Base-by-base conservation (phyloP, 2,113 vertebrate species). In the Argyrosomus japonicus region DNA sequence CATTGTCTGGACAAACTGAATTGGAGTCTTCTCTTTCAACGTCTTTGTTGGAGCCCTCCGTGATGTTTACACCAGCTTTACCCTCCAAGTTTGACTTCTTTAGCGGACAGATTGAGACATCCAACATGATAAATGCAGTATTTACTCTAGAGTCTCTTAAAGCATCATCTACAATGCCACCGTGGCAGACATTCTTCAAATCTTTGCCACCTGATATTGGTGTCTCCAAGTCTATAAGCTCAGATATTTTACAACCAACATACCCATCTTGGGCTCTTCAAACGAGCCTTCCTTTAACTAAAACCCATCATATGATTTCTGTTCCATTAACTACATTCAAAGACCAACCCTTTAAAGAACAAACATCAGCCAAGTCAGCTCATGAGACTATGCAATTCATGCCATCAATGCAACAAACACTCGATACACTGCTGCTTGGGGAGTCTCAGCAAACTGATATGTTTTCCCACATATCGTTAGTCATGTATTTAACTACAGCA, bases 1-100 rank as follows among this genome's bases (percentile, higher is more conserved):
- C 17, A 1, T 5, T 48, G 63, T 54, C 75, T 75, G 73, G 47
- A 79, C 73, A 68, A 64, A 68, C 29, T 25, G 47, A 89, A 27
- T 29, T 69, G 54, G 75, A 79, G 68, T n/a, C 71, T 36, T 84
- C 29, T 0, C 32, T 82, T 19, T 57, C 58, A 1, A 15, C 27
- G 0, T 45, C 48, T 17, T 18, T 32, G 10, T 48, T 81, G 10
- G 51, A 73, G 1, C 27, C 70, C 17, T 13, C 60, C 5, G 0
- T 50, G 25, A 32, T 3, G 4, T 21, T 50, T 29, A 85, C 77
- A 17, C 65, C 73, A 60, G 48, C 48, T 45, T 70, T 84, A 68
- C 57, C 70, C 6, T 47, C 32, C 0, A 19, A 77, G 29, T 2
- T 58, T 48, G 50, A 1, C 6, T 15, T 75, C 29, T 76, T 50